Evolutionary conservation across 2,113 vertebrate genomes (phyloP), one percentile per base, ranked within the genome.

Genomic region (Sylvilagus bachmani): DNA sequence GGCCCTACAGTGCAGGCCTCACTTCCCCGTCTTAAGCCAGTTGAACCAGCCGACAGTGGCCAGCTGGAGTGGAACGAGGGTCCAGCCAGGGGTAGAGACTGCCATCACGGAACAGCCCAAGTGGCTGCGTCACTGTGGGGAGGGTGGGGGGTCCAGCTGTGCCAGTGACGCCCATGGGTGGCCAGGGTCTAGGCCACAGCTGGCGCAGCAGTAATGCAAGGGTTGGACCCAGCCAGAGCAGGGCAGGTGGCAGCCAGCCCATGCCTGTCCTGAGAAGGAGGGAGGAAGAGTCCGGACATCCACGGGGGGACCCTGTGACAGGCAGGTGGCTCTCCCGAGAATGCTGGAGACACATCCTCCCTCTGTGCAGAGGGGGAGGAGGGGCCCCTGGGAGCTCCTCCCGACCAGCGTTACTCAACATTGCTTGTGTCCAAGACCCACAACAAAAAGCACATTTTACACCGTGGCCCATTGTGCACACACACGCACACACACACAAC

Each of bases 111-210:
- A 49, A 55, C 19, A 73, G 27, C 24, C 58, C 55, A 21, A 3
- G 3, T 2, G 27, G 25, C 31, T 12, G 22, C 62, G 10, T 51
- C 25, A 0, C 1, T 25, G 2, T 7, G 87, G 8, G 9, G 16
- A 12, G 2, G 12, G 6, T 14, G 16, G 75, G 44, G 49, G 44
- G 44, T 44, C 44, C 44, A 44, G 44, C 44, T 44, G 44, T 44
- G 44, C 44, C 44, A 44, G 6, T 44, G 44, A 44, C 44, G 44
- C 44, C 44, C 44, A n/a, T 17, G n/a, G 44, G 33, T 25, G 3
- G 36, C 9, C 24, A 17, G 44, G 10, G 19, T 51, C 49, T 66
- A 27, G 31, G 7, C 29, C 49, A 29, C 29, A 58, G 61, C 36
- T 22, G 10, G 13, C 19, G 22, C 58, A 31, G 29, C 21, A 36